Percentiles rank a stretch among this genome's conserved stretches.
These are phyloP conservation scores for Drosophila murphyi DNA, from an alignment of 1,140 invertebrate species.

Conservation along the genomic window DNA sequence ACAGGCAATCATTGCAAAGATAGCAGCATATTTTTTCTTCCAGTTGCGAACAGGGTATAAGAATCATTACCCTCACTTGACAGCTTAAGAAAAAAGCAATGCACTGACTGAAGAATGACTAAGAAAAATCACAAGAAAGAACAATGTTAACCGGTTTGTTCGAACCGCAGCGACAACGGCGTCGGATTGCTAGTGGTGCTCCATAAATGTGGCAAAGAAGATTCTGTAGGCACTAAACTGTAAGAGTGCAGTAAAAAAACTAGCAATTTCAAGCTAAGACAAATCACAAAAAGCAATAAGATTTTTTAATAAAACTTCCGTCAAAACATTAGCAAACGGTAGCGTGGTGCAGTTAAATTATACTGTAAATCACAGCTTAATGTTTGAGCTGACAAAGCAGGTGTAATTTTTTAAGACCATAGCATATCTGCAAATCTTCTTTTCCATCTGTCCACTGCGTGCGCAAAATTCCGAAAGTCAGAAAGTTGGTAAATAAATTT, in stretches of 20 bases:
- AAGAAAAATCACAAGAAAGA: slow-evolving; percentile 72
- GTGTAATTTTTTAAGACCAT: no score
- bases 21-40: neutral
- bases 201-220: slow-evolving; percentile 54
- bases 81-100: slow-evolving; percentile 43
- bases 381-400: neutral
- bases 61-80: slow-evolving; percentile 10
- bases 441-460: neutral
- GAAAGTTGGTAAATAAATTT: neutral
- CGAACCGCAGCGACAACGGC: slow-evolving; percentile 70
- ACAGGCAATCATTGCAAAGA: no score
- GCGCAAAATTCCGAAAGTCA: neutral
- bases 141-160: slow-evolving; percentile 76
- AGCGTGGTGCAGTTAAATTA: neutral
- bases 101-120: slow-evolving; percentile 73
- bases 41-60: neutral
- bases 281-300: neutral
- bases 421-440: no score
- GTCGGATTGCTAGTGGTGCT: slow-evolving; percentile 34
- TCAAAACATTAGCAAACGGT: neutral
- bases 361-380: neutral
- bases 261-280: neutral
- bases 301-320: slow-evolving; percentile 4
- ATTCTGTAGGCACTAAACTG: slow-evolving; percentile 72
- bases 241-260: slow-evolving; percentile 51